Conservation (phyloP, 2,888 invertebrate species). For the Crioceris asparagi region DNA sequence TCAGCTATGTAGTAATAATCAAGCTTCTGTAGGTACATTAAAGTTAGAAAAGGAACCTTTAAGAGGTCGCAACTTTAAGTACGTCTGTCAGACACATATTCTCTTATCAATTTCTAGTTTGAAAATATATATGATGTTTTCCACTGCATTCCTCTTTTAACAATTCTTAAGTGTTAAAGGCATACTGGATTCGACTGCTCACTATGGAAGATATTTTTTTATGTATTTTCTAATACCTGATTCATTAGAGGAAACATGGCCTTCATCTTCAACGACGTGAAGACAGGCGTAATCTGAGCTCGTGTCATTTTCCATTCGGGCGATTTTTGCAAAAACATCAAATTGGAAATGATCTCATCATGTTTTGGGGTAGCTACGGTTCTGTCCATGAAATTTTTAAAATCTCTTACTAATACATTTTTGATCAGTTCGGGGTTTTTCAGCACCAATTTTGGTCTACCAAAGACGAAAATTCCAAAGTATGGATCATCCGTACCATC, state of each 20-base stretch:
- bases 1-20: too few species aligned
- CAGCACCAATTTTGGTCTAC: constrained; percentile 39
- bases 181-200: background rate
- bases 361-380: constrained; percentile 35
- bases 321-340: constrained; percentile 38
- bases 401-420: constrained; percentile 39
- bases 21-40: too few species aligned
- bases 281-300: constrained; percentile 42
- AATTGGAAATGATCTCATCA: constrained; percentile 35
- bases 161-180: too few species aligned
- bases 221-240: constrained; percentile 32
- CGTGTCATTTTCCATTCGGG: constrained; percentile 44
- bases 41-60: too few species aligned
- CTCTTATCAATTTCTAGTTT: too few species aligned
- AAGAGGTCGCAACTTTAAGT: too few species aligned
- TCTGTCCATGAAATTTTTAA: constrained; percentile 40
- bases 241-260: constrained; percentile 41
- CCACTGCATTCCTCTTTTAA: too few species aligned
- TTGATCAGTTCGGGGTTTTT: constrained; percentile 41
- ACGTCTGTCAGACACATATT: too few species aligned
- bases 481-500: constrained; percentile 24
- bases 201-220: constrained; percentile 22
- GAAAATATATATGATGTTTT: too few species aligned
- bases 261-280: constrained; percentile 46
- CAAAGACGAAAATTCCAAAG: constrained; percentile 41